Evolutionary conservation across 2,888 invertebrate species (phyloP).

Genomic region (Melanophora roralis): DNA sequence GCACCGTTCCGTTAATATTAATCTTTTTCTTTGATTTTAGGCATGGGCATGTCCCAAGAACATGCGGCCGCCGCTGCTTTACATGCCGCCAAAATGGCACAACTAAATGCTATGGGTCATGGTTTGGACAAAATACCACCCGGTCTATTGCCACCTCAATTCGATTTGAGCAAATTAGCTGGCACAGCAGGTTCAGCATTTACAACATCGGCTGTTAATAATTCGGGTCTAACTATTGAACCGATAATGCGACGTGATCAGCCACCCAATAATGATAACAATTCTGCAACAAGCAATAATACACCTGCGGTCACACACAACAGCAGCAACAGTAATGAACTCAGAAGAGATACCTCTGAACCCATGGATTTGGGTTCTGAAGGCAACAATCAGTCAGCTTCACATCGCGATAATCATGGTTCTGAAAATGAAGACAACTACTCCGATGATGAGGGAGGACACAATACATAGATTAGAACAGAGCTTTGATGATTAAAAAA

Average conservation of each 20-base stretch:
- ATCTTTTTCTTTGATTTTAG: constrained; percentile 64
- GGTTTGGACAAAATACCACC: constrained; percentile 80
- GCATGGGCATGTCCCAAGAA: constrained; percentile 82
- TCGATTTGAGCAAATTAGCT: constrained; percentile 75
- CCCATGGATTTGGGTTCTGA: constrained; percentile 76
- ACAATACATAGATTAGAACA: constrained; percentile 71
- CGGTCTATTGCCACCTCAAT: constrained; percentile 74
- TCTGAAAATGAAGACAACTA: constrained; percentile 76
- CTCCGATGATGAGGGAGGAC: constrained; percentile 77
- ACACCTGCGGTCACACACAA: constrained; percentile 62
- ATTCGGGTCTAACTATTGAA: constrained; percentile 73
- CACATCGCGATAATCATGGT: constrained; percentile 72
- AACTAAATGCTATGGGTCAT: constrained; percentile 83
- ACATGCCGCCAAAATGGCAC: constrained; percentile 87
- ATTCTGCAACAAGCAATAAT: constrained; percentile 25
- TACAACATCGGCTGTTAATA: constrained; percentile 54
- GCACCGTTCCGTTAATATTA: not conserved
- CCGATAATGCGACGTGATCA: constrained; percentile 73
- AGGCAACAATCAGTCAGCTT: constrained; percentile 74
- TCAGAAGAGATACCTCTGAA: constrained; percentile 74
- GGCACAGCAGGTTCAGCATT: constrained; percentile 57
- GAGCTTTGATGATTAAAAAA: constrained; percentile 7
- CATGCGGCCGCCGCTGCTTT: constrained; percentile 86
- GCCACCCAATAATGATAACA: constrained; percentile 47
- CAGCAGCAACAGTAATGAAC: constrained; percentile 66